Evolutionary conservation across 2,113 vertebrate species (phyloP).

Genomic region (Stomatorhinus ivindoensis): DNA sequence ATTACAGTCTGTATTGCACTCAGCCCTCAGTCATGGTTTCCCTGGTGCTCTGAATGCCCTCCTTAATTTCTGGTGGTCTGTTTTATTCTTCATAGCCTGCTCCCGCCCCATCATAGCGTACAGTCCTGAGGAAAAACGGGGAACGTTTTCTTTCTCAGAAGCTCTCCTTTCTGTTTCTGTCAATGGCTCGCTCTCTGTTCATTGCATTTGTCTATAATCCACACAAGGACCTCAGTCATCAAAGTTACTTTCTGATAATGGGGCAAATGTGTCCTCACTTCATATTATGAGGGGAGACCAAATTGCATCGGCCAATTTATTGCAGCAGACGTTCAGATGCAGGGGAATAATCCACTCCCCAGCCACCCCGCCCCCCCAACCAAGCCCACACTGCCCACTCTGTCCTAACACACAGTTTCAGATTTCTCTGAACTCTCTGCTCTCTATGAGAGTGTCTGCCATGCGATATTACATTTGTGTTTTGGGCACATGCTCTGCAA

Average conservation of each 20-base stretch:
- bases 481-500: background rate
- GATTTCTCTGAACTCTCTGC: background rate
- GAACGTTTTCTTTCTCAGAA: background rate
- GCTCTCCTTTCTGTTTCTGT: background rate
- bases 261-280: background rate
- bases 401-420: background rate
- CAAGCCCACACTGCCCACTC: background rate
- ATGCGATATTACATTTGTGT: background rate
- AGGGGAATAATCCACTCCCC: background rate
- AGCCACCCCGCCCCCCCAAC: background rate
- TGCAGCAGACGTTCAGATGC: background rate
- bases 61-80: background rate
- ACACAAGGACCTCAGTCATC: background rate
- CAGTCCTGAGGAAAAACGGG: background rate
- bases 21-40: background rate
- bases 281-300: background rate
- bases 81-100: background rate
- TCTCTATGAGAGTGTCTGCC: background rate
- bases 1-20: background rate
- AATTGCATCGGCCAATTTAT: background rate
- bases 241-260: slow-evolving; percentile 13
- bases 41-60: background rate
- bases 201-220: background rate
- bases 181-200: background rate
- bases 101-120: background rate